Conservation (phyloP, 2,888 invertebrate species). For the Drosophila subquinaria region DNA sequence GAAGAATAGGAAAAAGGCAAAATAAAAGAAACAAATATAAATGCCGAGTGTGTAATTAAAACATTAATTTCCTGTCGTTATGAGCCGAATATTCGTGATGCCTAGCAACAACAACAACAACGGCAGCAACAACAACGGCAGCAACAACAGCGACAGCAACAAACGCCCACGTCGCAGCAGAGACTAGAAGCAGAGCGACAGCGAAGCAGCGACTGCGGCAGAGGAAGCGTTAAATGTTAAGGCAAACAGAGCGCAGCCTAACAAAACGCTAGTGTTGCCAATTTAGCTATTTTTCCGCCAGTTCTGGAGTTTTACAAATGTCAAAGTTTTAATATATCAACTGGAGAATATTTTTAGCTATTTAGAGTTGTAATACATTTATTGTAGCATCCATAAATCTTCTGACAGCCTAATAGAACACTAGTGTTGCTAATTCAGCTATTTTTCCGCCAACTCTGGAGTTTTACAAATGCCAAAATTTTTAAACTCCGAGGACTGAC, state of each 20-base stretch:
- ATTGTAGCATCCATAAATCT: too few species aligned
- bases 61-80: constrained; percentile 76
- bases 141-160: constrained; percentile 19
- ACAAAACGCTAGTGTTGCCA: neutral
- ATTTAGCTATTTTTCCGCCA: too few species aligned
- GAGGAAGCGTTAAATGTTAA: constrained; percentile 27
- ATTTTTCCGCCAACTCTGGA: too few species aligned
- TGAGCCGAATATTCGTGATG: constrained; percentile 42
- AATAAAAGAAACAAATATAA: constrained; percentile 14
- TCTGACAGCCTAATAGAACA: neutral
- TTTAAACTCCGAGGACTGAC: too few species aligned
- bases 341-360: too few species aligned
- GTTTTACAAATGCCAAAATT: too few species aligned
- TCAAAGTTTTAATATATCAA: too few species aligned
- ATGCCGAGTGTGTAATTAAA: constrained; percentile 61
- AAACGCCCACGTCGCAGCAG: constrained; percentile 20
- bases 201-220: constrained; percentile 8
- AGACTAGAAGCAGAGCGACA: constrained; percentile 9
- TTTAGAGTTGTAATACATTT: too few species aligned
- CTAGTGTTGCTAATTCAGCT: too few species aligned
- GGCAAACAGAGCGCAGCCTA: constrained; percentile 36
- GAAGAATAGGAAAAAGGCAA: neutral
- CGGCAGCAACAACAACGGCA: constrained; percentile 31
- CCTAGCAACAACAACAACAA: constrained; percentile 43
- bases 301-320: too few species aligned